A percentile compares a stretch with the other conserved stretches of the same genome.
These are phyloP conservation scores for Hippasteria phrygiana DNA, from an alignment of 53 echinoderm and acorn worm species.

Conservation along the genomic window DNA sequence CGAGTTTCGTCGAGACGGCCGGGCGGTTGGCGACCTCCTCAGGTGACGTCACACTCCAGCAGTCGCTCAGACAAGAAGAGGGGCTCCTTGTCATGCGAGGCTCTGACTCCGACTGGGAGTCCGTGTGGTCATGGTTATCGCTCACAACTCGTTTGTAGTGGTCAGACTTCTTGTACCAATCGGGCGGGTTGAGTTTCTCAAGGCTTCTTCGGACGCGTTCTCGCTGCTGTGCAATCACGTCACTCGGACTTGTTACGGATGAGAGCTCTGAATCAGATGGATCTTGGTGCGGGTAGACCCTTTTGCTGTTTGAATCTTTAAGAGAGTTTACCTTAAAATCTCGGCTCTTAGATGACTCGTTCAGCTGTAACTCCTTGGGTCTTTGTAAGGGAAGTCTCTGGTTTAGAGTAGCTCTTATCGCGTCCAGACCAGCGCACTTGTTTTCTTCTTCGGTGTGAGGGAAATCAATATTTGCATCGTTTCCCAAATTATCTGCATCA, in stretches of 20 bases:
- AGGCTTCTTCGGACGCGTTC: slow-evolving; percentile 56
- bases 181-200: slow-evolving; percentile 70
- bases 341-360: slow-evolving; percentile 8
- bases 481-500: neutral
- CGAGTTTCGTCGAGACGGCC: slow-evolving; percentile 54
- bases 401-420: slow-evolving; percentile 20
- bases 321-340: neutral
- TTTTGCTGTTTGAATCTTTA: slow-evolving; percentile 2
- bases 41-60: slow-evolving; percentile 64
- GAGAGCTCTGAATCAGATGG: slow-evolving; percentile 25
- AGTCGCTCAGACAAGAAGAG: slow-evolving; percentile 58
- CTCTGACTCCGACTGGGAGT: slow-evolving; percentile 35
- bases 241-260: slow-evolving; percentile 57
- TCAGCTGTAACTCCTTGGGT: slow-evolving; percentile 47
- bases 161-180: slow-evolving; percentile 76
- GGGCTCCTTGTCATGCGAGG: slow-evolving; percentile 62
- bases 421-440: neutral
- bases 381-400: slow-evolving; percentile 43
- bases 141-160: slow-evolving; percentile 56
- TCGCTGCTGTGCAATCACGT: slow-evolving; percentile 44
- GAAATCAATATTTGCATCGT: neutral
- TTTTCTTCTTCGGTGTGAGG: neutral
- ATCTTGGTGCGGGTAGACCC: neutral
- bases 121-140: neutral
- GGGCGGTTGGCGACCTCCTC: slow-evolving; percentile 34